Base-by-base conservation (phyloP, 1,140 invertebrate genomes). In the Aphelenchoides fujianensis region DNA sequence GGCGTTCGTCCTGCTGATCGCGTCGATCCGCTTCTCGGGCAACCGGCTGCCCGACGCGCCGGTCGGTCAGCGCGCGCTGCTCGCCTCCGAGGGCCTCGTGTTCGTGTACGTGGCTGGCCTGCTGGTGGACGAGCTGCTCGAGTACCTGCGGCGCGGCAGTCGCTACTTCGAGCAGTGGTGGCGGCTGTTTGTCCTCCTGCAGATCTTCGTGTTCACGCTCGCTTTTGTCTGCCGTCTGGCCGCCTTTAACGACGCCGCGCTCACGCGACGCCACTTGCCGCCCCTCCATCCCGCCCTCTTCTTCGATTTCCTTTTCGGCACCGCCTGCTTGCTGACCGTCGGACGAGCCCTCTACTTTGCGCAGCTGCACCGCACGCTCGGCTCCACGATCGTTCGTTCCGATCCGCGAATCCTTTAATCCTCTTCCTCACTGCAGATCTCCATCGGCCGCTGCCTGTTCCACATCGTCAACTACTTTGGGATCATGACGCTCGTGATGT, bases 121-220 rank as follows among this genome's bases (percentile, higher is more conserved):
- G n/a, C 9, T 76, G 5, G 7, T 75, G 12, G 63, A 64, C 23
- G 61, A 59, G 30, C 68, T 66, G 5, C 16, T 74, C 3, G 48
- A 73, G n/a, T n/a, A n/a, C n/a, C n/a, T n/a, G n/a, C n/a, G n/a
- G n/a, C n/a, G n/a, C n/a, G n/a, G n/a, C n/a, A n/a, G 35, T 0
- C n/a, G 12, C 0, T 78, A 74, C 48, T 79, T 78, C 41, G 19
- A 66, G 1, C 55, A 75, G 5, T 78, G 77, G 77, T 78, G 77
- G 77, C 57, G 74, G 63, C 79, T 73, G 76, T n/a, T 68, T 32
- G 27, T 73, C 30, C 31, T 72, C 2, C 27, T 73, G 19, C 55
- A 53, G 16, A 19, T 72, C 9, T 72, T 75, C 48, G 72, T 73
- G 3, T 30, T 73, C 2, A 19, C 69, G n/a, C 59, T 35, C 32